Conservation (phyloP, 2,113 vertebrate genomes). For the Perca flavescens region DNA sequence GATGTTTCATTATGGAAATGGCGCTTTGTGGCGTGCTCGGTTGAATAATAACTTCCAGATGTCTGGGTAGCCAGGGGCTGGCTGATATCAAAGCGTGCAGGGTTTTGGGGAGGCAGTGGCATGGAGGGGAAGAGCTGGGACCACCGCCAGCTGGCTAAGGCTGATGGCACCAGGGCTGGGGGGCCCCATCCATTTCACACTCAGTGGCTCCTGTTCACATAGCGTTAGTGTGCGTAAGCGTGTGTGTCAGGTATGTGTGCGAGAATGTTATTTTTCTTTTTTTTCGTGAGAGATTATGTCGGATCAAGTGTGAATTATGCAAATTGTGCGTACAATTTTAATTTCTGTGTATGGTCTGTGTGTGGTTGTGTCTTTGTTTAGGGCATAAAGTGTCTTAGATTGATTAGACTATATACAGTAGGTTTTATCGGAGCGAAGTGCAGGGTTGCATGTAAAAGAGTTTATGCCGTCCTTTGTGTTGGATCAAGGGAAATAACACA, state of each 20-base stretch:
- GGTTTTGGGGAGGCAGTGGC: constrained; percentile 74
- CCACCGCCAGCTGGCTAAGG: constrained; percentile 81
- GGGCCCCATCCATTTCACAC: constrained; percentile 84
- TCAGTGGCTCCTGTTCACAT: constrained; percentile 81
- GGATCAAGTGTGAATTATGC: constrained; percentile 64
- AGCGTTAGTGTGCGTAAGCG: constrained; percentile 58
- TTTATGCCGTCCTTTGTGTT: constrained; percentile 14
- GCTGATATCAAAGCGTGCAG: constrained; percentile 83
- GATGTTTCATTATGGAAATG: constrained; percentile 85
- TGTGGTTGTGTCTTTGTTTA: constrained; percentile 42
- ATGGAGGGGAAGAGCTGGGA: constrained; percentile 74
- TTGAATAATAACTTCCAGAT: constrained; percentile 88
- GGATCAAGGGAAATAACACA: constrained; percentile 23
- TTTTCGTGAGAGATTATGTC: constrained; percentile 52
- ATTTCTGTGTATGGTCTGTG: constrained; percentile 12
- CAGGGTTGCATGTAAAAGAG: constrained; percentile 9
- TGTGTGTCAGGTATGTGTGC: constrained; percentile 54
- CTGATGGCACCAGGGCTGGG: constrained; percentile 75
- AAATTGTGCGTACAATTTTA: constrained; percentile 46
- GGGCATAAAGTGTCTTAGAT: neutral
- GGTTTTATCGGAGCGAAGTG: constrained; percentile 9
- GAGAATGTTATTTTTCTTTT: constrained; percentile 34
- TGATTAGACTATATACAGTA: constrained; percentile 11
- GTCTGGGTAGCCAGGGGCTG: constrained; percentile 84
- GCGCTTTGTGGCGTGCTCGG: constrained; percentile 80